Base-by-base conservation (phyloP, 37 sponge, comb jelly and placozoan genomes). In the Sycon ciliatum region DNA sequence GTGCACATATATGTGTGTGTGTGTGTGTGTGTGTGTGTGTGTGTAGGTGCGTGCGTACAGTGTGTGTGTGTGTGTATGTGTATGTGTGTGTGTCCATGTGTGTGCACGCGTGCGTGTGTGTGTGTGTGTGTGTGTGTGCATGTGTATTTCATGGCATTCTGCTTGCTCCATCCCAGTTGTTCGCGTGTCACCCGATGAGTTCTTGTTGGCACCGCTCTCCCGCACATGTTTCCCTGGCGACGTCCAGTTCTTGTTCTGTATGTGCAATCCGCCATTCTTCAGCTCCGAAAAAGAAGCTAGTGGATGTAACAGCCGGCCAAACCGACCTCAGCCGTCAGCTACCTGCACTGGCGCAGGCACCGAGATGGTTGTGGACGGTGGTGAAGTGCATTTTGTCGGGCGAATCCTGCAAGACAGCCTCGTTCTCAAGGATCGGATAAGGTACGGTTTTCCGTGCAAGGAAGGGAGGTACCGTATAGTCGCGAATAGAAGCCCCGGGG, bases 191-290 rank as follows among this genome's bases (percentile, higher is more conserved):
- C n/a, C n/a, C n/a, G n/a, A n/a, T n/a, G n/a, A n/a, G n/a, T n/a
- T n/a, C n/a, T n/a, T n/a, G n/a, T n/a, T n/a, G n/a, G n/a, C n/a
- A n/a, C n/a, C n/a, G 63, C 16, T 13, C 53, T 46, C 53, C 18
- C 53, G 18, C 13, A 18, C 16, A 46, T 60, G 63, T 30, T 60
- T 7, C 11, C 63, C n/a, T n/a, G 27, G 29, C 0, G 81, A 80
- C 27, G 36, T 32, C 3, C 65, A 79, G 54, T 92, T 80, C 72
- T 56, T 65, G 4, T 98, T 98, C 76, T 86, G 84, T 55, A 98
- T 98, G 93, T 98, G 99, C 74, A 98, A 98, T 56, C 99, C 99
- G n/a, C 99, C 99, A n/a, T 98, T 98, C 73, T 98, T 74, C 56
- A 38, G 40, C 23, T 72, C 76, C 54, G 52, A 57, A 16, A 54